Percentiles rank a stretch among this genome's conserved stretches.
These are phyloP conservation scores for Drosophila melanogaster DNA, from an alignment of 1,140 invertebrate genomes.

Conservation along the genomic window DNA sequence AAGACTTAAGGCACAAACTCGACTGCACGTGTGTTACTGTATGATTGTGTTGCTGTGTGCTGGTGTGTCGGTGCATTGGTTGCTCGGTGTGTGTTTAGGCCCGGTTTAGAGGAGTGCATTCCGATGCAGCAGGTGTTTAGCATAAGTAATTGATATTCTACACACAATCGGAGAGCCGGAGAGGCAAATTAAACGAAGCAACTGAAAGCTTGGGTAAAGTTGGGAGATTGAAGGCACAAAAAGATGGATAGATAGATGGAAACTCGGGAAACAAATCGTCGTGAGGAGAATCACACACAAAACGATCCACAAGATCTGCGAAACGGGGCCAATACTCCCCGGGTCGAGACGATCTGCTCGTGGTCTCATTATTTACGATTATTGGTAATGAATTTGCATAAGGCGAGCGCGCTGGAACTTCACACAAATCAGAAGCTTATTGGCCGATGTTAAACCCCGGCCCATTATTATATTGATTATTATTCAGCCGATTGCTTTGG, in stretches of 20 bases:
- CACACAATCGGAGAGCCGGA: conserved; percentile 64
- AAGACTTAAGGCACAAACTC: conserved; percentile 79
- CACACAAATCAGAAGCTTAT: conserved; percentile 82
- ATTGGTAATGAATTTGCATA: conserved; percentile 71
- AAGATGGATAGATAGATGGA: not conserved
- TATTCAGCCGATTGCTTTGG: conserved; percentile 64
- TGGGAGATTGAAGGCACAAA: not conserved
- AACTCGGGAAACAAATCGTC: conserved; percentile 2
- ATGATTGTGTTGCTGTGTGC: conserved; percentile 2
- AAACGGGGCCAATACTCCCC: conserved; percentile 48
- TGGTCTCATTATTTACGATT: conserved; percentile 78
- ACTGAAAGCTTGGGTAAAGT: conserved; percentile 6
- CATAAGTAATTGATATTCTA: conserved; percentile 84
- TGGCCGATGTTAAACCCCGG: conserved; percentile 64
- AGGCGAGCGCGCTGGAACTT: conserved; percentile 60
- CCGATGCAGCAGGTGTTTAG: conserved; percentile 84
- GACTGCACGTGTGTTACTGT: conserved; percentile 2
- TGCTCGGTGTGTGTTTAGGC: conserved; percentile 61
- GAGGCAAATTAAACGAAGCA: conserved; percentile 15
- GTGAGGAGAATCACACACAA: conserved; percentile 20
- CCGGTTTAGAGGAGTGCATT: conserved; percentile 76
- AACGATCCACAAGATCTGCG: conserved; percentile 39
- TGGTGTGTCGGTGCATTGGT: not conserved
- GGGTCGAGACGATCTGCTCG: conserved; percentile 38
- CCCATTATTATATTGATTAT: conserved; percentile 75